Evolutionary conservation across 2,113 vertebrate genomes (phyloP), one percentile per base, ranked within the genome.

Genomic region (Oenanthe oenanthe): DNA sequence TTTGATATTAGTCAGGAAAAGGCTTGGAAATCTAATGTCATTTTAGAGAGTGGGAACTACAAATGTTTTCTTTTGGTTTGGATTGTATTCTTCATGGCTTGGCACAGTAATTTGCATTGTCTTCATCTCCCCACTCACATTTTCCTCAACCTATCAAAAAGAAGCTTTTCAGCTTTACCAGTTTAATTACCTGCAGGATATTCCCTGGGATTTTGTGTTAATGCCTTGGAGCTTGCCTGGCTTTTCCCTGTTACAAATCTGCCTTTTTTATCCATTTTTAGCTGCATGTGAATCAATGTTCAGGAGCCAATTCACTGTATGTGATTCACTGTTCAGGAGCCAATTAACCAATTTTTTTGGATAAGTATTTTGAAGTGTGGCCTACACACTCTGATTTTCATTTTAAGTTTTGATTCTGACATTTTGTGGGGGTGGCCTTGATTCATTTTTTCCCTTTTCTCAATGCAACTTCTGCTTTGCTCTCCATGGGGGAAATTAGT

Each of bases 111-210:
- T 50, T 88, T 74, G 3, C 28, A 36, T 40, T 74, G 34, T 56
- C 21, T 80, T 76, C 16, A 32, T 47, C 47, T 62, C 56, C 14
- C 31, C 0, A 0, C 11, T 73, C 0, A 0, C 17, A 36, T 60
- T 92, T 91, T 91, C 50, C 31, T 87, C 42, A 75, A 2, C 13
- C 8, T 9, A 36, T 10, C 28, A 40, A 54, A 75, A 18, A 79
- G 36, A 20, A 79, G n/a, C 5, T 45, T 77, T 79, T 71, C 36
- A 28, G 26, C 32, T 8, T 73, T 16, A 28, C 18, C 73, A 47
- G 25, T 82, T 75, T 58, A 63, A 67, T 45, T 45, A 45, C 28
- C 11, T n/a, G 17, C n/a, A 74, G 29, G 17, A 34, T 56, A 53
- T 67, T 89, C n/a, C 53, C 31, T 51, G 31, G 31, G 42, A 82